These are phyloP conservation scores for Galerucella pusilla DNA, from an alignment of 2,888 invertebrate species.

Conservation along the genomic window DNA sequence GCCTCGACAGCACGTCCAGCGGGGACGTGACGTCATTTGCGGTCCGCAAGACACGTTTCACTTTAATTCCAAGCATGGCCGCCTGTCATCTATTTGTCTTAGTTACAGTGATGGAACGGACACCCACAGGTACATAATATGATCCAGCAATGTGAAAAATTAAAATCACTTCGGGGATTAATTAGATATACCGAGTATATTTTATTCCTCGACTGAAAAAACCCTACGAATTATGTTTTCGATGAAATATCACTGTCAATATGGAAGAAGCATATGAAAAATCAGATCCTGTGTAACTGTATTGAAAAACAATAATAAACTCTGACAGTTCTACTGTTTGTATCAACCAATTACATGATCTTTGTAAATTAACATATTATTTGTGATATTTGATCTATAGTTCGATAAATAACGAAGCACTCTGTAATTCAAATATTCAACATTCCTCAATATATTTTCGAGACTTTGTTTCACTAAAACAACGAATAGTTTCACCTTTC, in stretches of 20 bases:
- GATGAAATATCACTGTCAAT: too few relatives aligned
- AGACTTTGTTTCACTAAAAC: too few relatives aligned
- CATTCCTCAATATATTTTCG: too few relatives aligned
- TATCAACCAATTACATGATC: background rate
- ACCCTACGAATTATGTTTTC: too few relatives aligned
- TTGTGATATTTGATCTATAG: too few relatives aligned
- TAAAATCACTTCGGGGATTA: constrained; percentile 48
- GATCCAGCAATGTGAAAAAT: constrained; percentile 53
- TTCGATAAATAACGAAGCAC: too few relatives aligned
- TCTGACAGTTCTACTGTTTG: background rate
- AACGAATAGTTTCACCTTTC: background rate
- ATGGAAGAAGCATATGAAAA: too few relatives aligned
- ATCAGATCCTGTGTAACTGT: background rate
- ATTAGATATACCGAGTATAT: too few relatives aligned
- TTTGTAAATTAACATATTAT: background rate
- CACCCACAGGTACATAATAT: constrained; percentile 46
- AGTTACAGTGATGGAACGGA: constrained; percentile 56
- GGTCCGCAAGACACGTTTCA: constrained; percentile 65
- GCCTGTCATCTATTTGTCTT: constrained; percentile 61
- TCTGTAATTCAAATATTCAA: too few relatives aligned
- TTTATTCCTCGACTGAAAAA: too few relatives aligned
- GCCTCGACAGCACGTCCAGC: constrained; percentile 64
- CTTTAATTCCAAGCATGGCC: constrained; percentile 62
- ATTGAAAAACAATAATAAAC: background rate
- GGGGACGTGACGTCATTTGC: constrained; percentile 63